Conservation (phyloP, 2,888 invertebrate species). For the Napeogenes sylphis region DNA sequence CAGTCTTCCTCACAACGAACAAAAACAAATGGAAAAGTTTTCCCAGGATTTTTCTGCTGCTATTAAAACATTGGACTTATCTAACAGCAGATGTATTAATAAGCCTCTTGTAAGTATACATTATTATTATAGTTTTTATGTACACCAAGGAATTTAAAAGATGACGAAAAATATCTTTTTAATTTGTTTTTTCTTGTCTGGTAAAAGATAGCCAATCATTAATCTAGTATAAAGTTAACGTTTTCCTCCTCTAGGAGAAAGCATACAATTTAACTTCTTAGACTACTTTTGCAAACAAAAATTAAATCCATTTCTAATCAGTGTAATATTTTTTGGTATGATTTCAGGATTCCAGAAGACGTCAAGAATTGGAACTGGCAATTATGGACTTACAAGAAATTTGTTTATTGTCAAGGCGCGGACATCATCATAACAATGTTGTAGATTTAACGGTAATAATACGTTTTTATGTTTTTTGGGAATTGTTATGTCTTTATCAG, state of each 20-base stretch:
- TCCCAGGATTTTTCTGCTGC: constrained; percentile 42
- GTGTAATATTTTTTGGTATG: neutral
- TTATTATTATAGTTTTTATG: neutral
- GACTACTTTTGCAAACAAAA: no score
- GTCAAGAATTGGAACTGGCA: constrained; percentile 50
- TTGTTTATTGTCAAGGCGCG: constrained; percentile 47
- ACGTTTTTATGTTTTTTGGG: neutral
- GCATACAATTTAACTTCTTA: no score
- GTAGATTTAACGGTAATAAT: constrained; percentile 58
- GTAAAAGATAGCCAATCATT: no score
- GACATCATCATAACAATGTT: constrained; percentile 44
- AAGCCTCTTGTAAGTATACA: constrained; percentile 47
- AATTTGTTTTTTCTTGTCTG: no score
- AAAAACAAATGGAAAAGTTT: constrained; percentile 41
- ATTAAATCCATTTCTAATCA: no score
- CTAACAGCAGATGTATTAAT: constrained; percentile 45
- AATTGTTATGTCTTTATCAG: neutral
- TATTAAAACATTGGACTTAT: constrained; percentile 46
- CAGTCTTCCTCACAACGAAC: constrained; percentile 35
- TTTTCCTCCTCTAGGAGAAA: no score
- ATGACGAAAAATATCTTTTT: no score
- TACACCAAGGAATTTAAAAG: no score
- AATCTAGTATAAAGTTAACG: no score
- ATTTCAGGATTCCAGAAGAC: constrained; percentile 47
- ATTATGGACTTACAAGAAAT: constrained; percentile 53